A percentile compares a stretch with the other conserved stretches of the same genome.
Conservation (phyloP, 2,888 invertebrate genomes). For the Hypercompe scribonia region DNA sequence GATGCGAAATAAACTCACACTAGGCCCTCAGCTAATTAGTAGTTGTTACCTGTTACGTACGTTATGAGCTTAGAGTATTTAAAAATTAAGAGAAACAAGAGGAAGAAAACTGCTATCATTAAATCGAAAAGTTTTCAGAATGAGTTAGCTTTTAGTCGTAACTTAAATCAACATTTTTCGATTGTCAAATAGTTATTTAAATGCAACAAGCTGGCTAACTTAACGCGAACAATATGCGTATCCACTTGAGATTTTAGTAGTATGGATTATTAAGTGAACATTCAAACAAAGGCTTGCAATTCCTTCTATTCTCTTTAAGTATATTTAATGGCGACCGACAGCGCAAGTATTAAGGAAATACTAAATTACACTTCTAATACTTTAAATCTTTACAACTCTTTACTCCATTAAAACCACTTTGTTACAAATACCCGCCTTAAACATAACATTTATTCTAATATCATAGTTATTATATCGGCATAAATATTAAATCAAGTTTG, state of each 20-base stretch:
- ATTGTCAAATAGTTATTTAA: not conserved
- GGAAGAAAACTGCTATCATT: not conserved
- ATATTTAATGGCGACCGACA: not conserved
- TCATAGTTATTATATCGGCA: conserved; percentile 31
- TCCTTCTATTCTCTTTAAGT: not conserved
- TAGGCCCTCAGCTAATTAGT: no score
- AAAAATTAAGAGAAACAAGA: not conserved
- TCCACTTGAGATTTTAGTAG: not conserved
- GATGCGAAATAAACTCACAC: no score
- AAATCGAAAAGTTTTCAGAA: not conserved
- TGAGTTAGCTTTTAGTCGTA: not conserved
- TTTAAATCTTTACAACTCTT: not conserved
- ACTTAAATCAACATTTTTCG: not conserved
- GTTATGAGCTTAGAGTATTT: not conserved
- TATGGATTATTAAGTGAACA: not conserved
- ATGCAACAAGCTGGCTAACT: not conserved
- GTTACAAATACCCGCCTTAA: conserved; percentile 27
- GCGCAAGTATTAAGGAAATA: not conserved
- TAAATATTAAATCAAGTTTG: conserved; percentile 34
- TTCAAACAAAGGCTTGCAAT: not conserved
- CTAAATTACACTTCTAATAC: conserved; percentile 10
- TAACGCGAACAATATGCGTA: not conserved
- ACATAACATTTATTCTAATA: conserved; percentile 25
- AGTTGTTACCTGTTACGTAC: not conserved
- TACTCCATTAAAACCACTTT: conserved; percentile 23